Evolutionary conservation across 1,140 invertebrate genomes (phyloP), one percentile per base, ranked within the genome.

Genomic region (Psilanteris sp.): DNA sequence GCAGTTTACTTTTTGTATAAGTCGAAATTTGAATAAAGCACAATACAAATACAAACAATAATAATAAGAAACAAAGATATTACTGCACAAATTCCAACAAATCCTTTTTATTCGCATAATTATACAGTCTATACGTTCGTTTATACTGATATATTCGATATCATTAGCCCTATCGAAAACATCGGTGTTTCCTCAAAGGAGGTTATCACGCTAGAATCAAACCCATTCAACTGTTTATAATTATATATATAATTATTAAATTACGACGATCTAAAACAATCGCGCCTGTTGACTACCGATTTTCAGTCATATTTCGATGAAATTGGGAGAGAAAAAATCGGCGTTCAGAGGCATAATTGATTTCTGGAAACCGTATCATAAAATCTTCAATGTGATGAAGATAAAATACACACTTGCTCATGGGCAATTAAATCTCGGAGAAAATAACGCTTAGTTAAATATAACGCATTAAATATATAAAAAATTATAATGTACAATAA

Each of bases 101-200:
- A 59, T 74, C 37, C 20, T 66, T 77, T 73, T 79, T 78, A 77
- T 79, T 79, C 66, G 41, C 46, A 66, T 76, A 76, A 72, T 73
- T 52, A 78, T 81, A 79, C 73, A 81, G 78, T 37, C 67, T 80
- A 77, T 77, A 81, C 37, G 72, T 84, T 80, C 70, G 61, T 81
- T 80, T 84, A 81, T 84, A 62, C 43, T 85, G 75, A 77, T 82
- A 67, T 76, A 59, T 59, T 77, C 77, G 74, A 72, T 72, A 79
- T 80, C 79, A 81, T 77, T 82, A 83, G 78, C 68, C 80, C 74
- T 81, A 78, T 78, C 32, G 57, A 70, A 72, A 79, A 78, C 29
- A n/a, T 76, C 16, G 37, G 36, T 22, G 22, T 50, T 66, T 55
- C 22, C 39, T 71, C 39, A 44, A 39, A 44, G 32, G 50, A 75